A percentile compares a stretch with the other conserved stretches of the same genome.
Evolutionary conservation across 2,113 vertebrate species (phyloP).

Genomic region (Silurus asotus): DNA sequence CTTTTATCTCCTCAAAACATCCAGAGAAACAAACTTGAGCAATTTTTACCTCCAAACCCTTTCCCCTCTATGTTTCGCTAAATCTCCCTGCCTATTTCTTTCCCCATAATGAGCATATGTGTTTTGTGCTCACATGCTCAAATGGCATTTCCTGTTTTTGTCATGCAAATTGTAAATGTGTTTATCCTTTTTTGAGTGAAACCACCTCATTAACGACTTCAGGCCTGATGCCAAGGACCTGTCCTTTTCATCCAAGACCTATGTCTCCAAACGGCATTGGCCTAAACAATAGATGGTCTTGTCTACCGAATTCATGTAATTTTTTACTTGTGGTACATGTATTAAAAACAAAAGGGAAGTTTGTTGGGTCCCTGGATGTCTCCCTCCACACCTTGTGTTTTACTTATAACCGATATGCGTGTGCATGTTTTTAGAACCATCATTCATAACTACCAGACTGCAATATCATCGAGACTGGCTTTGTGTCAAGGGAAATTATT

Average conservation of each 20-base stretch:
- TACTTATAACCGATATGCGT: neutral
- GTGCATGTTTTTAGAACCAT: neutral
- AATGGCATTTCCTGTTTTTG: constrained; percentile 52
- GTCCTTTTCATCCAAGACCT: constrained; percentile 23
- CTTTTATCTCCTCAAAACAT: too few species aligned
- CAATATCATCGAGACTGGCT: neutral
- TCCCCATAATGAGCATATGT: constrained; percentile 50
- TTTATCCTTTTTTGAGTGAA: constrained; percentile 48
- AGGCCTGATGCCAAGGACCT: constrained; percentile 22
- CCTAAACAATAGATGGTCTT: neutral
- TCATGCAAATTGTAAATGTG: constrained; percentile 45
- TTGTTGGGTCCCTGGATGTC: neutral
- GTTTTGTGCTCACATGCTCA: constrained; percentile 37
- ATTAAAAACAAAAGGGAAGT: neutral
- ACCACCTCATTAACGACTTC: constrained; percentile 42
- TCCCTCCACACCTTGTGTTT: neutral
- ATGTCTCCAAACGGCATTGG: neutral
- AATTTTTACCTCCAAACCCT: neutral
- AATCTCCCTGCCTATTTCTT: neutral
- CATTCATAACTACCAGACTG: neutral
- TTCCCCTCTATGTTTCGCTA: neutral
- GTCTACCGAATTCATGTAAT: neutral
- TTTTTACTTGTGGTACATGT: neutral
- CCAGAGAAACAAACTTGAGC: neutral
- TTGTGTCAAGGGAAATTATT: neutral